Percentiles rank a stretch among this genome's conserved stretches.
Evolutionary conservation across 2,113 vertebrate species (phyloP).

Genomic region (Apteryx mantelli): DNA sequence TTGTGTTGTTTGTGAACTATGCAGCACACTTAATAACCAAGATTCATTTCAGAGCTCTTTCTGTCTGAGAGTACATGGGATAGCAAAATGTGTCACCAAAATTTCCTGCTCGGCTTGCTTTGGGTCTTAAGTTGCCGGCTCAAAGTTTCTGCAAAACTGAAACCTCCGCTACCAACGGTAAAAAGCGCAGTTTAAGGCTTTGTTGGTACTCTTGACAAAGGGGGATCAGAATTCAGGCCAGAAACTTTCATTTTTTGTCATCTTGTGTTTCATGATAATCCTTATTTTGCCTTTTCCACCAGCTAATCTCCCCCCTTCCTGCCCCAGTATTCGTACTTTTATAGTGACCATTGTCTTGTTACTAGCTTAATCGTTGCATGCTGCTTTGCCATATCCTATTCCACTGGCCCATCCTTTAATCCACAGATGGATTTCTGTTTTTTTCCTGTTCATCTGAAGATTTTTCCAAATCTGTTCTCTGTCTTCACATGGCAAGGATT

Average conservation of each 20-base stretch:
- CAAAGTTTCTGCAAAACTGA: background rate
- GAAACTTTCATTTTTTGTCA: background rate
- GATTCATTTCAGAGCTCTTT: background rate
- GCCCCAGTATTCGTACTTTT: background rate
- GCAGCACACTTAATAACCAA: background rate
- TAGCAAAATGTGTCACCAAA: background rate
- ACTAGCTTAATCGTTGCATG: background rate
- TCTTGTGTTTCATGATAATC: background rate
- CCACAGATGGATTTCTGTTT: background rate
- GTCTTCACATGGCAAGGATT: background rate
- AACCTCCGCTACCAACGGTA: background rate
- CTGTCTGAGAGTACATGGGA: background rate
- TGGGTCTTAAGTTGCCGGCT: background rate
- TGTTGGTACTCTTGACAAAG: background rate
- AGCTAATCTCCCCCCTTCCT: background rate
- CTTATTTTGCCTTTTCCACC: background rate
- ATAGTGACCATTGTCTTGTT: background rate
- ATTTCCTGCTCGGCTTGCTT: background rate
- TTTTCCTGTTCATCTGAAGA: background rate
- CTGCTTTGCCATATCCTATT: background rate
- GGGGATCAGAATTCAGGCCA: background rate
- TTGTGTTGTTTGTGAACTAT: background rate
- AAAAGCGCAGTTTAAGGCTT: background rate
- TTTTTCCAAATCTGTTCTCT: background rate
- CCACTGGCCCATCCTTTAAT: background rate